Conservation (phyloP, 2,888 invertebrate genomes). For the Hydriomena furcata region DNA sequence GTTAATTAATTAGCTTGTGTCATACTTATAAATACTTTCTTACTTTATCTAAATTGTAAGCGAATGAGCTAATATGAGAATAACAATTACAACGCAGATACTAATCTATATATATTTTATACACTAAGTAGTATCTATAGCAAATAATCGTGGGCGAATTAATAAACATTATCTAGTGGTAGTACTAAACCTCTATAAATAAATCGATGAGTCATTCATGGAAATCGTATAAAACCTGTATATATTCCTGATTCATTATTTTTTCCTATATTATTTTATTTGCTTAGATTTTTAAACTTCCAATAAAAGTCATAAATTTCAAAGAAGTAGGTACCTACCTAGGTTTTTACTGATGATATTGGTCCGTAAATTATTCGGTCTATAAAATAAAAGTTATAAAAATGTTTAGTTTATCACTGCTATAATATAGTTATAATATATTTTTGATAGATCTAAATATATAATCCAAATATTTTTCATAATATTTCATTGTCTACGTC, state of each 20-base stretch:
- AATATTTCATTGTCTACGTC: too few relatives aligned
- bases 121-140: not conserved
- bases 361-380: too few relatives aligned
- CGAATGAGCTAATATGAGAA: not conserved
- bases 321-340: too few relatives aligned
- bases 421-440: too few relatives aligned
- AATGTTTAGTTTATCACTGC: too few relatives aligned
- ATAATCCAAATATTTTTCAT: too few relatives aligned
- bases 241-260: slow-evolving; percentile 25
- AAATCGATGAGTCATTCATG: slow-evolving; percentile 30
- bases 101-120: slow-evolving; percentile 6
- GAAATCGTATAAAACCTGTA: slow-evolving; percentile 26
- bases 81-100: slow-evolving; percentile 5
- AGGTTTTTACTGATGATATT: too few relatives aligned
- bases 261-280: slow-evolving; percentile 12
- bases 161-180: slow-evolving; percentile 30
- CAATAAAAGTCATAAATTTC: not conserved
- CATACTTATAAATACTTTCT: too few relatives aligned
- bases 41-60: too few relatives aligned
- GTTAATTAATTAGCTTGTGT: too few relatives aligned
- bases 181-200: slow-evolving; percentile 30
- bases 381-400: too few relatives aligned
- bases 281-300: not conserved
- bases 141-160: slow-evolving; percentile 22
- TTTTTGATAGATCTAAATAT: too few relatives aligned